These are phyloP conservation scores for Silurus aristotelis DNA, from an alignment of 2,797 vertebrate genomes.

Conservation along the genomic window DNA sequence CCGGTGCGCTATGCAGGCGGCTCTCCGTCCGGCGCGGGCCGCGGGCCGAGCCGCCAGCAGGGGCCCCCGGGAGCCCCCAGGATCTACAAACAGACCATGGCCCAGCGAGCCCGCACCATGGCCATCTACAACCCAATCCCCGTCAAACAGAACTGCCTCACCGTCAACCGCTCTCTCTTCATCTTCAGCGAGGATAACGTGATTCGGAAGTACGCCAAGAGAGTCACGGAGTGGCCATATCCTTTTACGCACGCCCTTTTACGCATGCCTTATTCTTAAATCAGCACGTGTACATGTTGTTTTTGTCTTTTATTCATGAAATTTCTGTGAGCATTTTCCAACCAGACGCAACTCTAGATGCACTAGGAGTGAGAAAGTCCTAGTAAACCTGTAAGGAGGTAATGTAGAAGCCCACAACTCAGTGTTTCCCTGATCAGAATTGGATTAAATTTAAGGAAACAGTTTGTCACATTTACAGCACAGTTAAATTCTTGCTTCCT, in stretches of 20 bases:
- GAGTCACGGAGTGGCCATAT: slow-evolving; percentile 99
- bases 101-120: slow-evolving; percentile 95
- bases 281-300: not conserved
- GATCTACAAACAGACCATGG: slow-evolving; percentile 94
- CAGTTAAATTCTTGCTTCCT: too few relatives aligned
- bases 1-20: slow-evolving; percentile 85
- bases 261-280: slow-evolving; percentile 2
- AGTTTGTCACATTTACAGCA: too few relatives aligned
- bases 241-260: slow-evolving; percentile 69
- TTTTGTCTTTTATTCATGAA: not conserved
- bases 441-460: too few relatives aligned
- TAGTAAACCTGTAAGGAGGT: too few relatives aligned
- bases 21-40: slow-evolving; percentile 77
- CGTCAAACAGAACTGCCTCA: slow-evolving; percentile 95
- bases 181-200: slow-evolving; percentile 97
- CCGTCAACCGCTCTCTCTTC: slow-evolving; percentile 96
- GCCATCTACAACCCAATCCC: slow-evolving; percentile 97
- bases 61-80: slow-evolving; percentile 80
- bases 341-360: too few relatives aligned
- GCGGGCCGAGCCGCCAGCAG: slow-evolving; percentile 77
- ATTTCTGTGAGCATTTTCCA: too few relatives aligned
- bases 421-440: too few relatives aligned
- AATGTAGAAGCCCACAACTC: too few relatives aligned
- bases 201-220: slow-evolving; percentile 97
- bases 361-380: too few relatives aligned